Conservation (phyloP, 2,113 vertebrate species). For the Dissostichus mawsoni region DNA sequence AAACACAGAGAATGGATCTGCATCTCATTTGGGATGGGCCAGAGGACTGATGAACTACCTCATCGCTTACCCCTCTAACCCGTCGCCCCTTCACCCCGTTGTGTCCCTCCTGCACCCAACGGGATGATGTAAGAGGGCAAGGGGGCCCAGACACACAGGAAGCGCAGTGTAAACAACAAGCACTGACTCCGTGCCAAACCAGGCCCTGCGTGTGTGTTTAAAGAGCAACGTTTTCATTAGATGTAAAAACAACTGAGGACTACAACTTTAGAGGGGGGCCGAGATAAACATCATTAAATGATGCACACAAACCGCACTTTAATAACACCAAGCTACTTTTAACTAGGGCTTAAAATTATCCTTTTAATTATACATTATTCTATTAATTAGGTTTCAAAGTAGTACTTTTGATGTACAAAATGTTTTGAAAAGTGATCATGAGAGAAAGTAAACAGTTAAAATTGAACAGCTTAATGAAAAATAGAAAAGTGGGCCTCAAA, state of each 20-base stretch:
- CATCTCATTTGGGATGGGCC: conserved; percentile 76
- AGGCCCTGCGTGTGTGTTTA: conserved; percentile 40
- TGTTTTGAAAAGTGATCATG: background rate
- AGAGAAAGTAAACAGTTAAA: no score
- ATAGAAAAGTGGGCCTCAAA: background rate
- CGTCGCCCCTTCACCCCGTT: conserved; percentile 57
- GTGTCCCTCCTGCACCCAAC: conserved; percentile 70
- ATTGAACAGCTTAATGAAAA: no score
- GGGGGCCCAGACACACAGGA: conserved; percentile 80
- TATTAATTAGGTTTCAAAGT: background rate
- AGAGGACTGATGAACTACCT: conserved; percentile 79
- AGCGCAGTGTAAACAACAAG: conserved; percentile 82
- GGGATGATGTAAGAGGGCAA: conserved; percentile 80
- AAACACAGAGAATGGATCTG: conserved; percentile 65
- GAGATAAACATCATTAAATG: background rate
- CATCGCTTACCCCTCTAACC: conserved; percentile 70
- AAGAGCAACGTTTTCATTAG: conserved; percentile 57
- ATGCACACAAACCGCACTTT: background rate
- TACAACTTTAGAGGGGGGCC: conserved; percentile 1
- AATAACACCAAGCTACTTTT: background rate
- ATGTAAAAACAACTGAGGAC: conserved; percentile 1
- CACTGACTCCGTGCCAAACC: conserved; percentile 52
- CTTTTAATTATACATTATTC: background rate
- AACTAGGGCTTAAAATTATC: background rate
- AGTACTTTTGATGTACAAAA: background rate